Evolutionary conservation across 2,888 invertebrate genomes (phyloP), one percentile per base, ranked within the genome.

Genomic region (Leucania comma): DNA sequence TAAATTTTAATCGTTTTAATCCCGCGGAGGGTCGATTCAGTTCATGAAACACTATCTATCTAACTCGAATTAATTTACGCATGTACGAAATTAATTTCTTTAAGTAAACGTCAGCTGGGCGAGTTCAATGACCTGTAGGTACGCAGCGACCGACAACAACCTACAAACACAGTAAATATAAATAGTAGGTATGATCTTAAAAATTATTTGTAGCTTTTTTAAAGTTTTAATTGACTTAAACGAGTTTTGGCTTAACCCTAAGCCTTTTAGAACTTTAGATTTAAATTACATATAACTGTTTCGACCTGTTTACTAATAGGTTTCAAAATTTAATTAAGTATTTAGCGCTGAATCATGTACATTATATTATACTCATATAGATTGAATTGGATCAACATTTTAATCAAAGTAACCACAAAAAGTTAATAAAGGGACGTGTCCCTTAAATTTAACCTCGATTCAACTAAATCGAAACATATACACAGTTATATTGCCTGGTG

Each of bases 361-460:
- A 42, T 20, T 6, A 17, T 42, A 38, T 38, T 38, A 38, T 38
- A 35, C 9, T 35, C 1, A 14, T 14, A 42, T 42, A 17, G 17
- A 42, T 42, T 42, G 17, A 17, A 42, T 42, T 17, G 17, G 17
- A 42, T 20, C 14, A 17, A 56, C 9, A 22, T 22, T 22, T 38
- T 58, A 8, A 22, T 35, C 4, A 38, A 42, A 59, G 42, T 59
- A 17, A 59, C 20, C 17, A 54, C 38, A 63, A 54, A 58, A 64
- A 51, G 32, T 29, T 60, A 74, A 67, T 63, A 80, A 59, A 74
- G 75, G 53, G 56, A 57, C 26, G 22, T 68, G 62, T 57, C 56
- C 57, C 71, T 69, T 73, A 70, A 75, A 71, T 71, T 79, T 89
- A 88, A 89, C 90, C 89, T 89, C 87, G 86, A 89, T 90, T 87